Evolutionary conservation across 2,888 invertebrate genomes (phyloP).

Genomic region (Litoditis marina): DNA sequence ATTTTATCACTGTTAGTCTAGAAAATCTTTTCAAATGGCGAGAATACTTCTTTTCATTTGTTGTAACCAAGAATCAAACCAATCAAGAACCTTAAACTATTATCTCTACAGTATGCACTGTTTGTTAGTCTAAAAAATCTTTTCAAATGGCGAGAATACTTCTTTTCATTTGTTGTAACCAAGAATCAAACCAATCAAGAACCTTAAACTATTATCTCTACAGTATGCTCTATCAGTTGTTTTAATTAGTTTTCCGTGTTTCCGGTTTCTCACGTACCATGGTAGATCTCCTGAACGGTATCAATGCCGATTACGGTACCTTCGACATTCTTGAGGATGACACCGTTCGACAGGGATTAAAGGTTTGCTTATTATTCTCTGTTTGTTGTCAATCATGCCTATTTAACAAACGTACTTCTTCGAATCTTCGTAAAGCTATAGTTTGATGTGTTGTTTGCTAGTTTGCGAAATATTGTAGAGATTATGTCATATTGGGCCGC

Average conservation of each 20-base stretch:
- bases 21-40: too few species aligned
- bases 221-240: too few species aligned
- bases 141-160: conserved; percentile 2
- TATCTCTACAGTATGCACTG: too few species aligned
- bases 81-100: background rate
- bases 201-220: background rate
- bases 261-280: conserved; percentile 72
- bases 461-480: too few species aligned
- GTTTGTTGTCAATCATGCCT: background rate
- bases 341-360: conserved; percentile 63
- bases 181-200: background rate
- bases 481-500: too few species aligned
- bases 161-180: too few species aligned
- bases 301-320: conserved; percentile 65
- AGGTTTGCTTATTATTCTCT: conserved; percentile 39
- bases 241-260: conserved; percentile 14
- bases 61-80: background rate
- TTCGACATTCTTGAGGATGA: conserved; percentile 68
- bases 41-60: too few species aligned
- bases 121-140: too few species aligned
- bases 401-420: too few species aligned
- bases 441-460: too few species aligned
- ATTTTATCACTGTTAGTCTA: too few species aligned
- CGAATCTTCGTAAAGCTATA: too few species aligned
- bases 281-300: conserved; percentile 75